These are phyloP conservation scores for Acanthiza pusilla DNA, from an alignment of 2,797 vertebrate species.

Conservation along the genomic window DNA sequence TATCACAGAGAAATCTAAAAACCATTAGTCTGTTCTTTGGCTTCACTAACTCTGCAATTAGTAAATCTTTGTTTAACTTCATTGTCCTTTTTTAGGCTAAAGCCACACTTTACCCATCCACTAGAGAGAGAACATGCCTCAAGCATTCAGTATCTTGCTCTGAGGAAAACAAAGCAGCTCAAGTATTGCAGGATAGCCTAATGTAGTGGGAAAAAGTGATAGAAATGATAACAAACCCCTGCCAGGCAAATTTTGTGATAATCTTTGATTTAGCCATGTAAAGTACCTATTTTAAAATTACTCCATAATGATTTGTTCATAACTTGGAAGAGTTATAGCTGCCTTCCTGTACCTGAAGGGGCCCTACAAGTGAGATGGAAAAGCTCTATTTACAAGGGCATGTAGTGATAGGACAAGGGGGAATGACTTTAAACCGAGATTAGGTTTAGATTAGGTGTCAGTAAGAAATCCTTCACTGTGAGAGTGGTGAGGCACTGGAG, in stretches of 20 bases:
- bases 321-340: not conserved
- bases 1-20: not conserved
- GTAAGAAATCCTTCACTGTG: not conserved
- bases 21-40: not conserved
- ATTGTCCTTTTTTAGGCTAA: not conserved
- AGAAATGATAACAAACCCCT: not conserved
- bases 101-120: not conserved
- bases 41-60: not conserved
- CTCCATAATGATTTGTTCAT: not conserved
- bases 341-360: not conserved
- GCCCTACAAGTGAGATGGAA: not conserved
- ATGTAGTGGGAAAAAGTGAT: not conserved
- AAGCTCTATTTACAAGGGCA: not conserved
- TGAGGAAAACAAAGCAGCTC: not conserved
- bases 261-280: not conserved
- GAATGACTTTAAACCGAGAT: not conserved
- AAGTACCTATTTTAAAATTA: not conserved
- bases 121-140: not conserved
- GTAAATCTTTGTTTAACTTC: not conserved
- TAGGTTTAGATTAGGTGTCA: not conserved
- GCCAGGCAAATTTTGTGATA: accelerated
- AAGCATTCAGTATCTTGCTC: not conserved
- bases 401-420: not conserved
- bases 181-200: not conserved
- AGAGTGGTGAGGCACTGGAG: no score